A percentile compares a stretch with the other conserved stretches of the same genome.
These are phyloP conservation scores for Tuta absoluta DNA, from an alignment of 2,888 invertebrate species.

Conservation along the genomic window DNA sequence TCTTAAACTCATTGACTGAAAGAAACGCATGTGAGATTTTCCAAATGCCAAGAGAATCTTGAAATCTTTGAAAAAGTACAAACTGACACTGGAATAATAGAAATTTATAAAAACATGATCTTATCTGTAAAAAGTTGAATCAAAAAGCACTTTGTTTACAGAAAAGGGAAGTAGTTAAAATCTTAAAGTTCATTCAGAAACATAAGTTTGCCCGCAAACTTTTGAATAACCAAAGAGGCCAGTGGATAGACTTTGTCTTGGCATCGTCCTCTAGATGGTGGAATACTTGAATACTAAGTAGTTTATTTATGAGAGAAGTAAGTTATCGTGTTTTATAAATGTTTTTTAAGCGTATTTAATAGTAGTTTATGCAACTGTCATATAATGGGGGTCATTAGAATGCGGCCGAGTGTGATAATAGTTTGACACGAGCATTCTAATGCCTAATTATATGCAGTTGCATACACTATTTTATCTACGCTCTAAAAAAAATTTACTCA, in stretches of 20 bases:
- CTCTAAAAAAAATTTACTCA: no score
- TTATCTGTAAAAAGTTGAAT: not conserved
- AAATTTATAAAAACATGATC: no score
- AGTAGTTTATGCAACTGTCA: not conserved
- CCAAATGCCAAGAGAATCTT: no score
- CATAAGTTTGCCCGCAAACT: constrained; percentile 1
- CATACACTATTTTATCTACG: no score
- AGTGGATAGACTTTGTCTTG: constrained; percentile 8
- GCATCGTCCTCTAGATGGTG: not conserved
- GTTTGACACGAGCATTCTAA: no score
- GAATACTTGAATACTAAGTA: constrained; percentile 12
- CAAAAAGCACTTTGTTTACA: constrained; percentile 11
- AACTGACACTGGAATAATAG: no score
- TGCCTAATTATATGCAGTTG: no score
- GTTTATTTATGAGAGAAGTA: constrained; percentile 7
- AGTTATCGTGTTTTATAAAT: not conserved
- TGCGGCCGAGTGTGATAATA: no score
- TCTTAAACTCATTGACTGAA: no score
- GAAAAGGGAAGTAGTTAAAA: not conserved
- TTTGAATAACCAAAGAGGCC: constrained; percentile 1
- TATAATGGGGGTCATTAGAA: no score
- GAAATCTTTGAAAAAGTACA: no score
- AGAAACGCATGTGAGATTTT: no score
- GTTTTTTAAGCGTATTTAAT: not conserved
- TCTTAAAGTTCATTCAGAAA: constrained; percentile 12